Evolutionary conservation across 92 coral and sea anemone genomes (phyloP), one percentile per base, ranked within the genome.

Genomic region (Anthopleura xanthogrammica): DNA sequence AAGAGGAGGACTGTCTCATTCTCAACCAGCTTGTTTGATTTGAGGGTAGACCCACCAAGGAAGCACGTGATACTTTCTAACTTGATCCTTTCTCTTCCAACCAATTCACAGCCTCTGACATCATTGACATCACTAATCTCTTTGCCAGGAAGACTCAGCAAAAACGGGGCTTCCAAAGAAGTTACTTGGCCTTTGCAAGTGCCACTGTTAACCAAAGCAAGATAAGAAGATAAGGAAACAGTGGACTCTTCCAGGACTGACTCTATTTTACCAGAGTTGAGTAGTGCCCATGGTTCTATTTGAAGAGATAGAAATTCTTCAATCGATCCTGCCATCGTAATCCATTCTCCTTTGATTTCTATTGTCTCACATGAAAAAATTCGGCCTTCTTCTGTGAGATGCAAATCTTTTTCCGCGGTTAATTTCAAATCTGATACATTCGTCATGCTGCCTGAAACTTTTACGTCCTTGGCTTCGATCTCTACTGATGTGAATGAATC

Each of bases 1-100:
- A 89, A 89, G 56, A 89, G 84, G 55, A 89, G 86, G 46, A 89
- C 89, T 41, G 89, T 60, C 13, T 81, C 72, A 68, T 89, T 89
- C 71, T 86, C 87, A 80, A 85, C 60, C 52, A 46, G 86, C 60
- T 81, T 89, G 82, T 82, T 77, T 68, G 92, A 89, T 62, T 68
- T 62, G 64, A 89, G 81, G 20, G 89, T n/a, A 42, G 92, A 89
- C 54, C 92, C 92, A 16, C 92, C 92, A 75, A 89, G 89, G 82
- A 89, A 89, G 62, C 92, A 89, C 52, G 92, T 82, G 80, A 89
- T 89, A 66, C 92, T 89, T 86, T 89, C 92, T 56, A 89, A 70
- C 64, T 41, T 78, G 40, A 89, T 82, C 48, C 41, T 77, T 42
- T 82, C 81, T 70, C 83, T 77, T 42, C 92, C 92, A 89, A 89